Conservation (phyloP, 1,140 invertebrate genomes). For the Scaptodrosophila lebanonensis region DNA sequence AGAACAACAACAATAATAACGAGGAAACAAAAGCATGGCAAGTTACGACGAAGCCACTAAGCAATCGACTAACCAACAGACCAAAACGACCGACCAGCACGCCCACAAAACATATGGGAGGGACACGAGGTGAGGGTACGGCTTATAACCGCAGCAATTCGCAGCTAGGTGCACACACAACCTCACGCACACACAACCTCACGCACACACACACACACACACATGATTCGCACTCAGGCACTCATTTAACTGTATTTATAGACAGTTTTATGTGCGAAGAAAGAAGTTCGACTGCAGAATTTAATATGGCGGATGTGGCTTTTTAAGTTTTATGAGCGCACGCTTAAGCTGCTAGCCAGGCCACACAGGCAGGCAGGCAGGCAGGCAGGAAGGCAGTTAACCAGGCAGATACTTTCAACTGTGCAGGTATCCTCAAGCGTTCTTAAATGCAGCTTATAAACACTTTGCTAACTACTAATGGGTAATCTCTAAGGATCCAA, state of each 20-base stretch:
- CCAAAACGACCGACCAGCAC: conserved; percentile 12
- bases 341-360: conserved; percentile 13
- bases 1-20: too few species aligned
- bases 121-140: too few species aligned
- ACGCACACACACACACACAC: neutral
- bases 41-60: too few species aligned
- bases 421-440: too few species aligned
- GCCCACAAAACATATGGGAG: conserved; percentile 14
- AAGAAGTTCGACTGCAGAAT: conserved; percentile 17
- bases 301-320: conserved; percentile 57
- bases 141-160: conserved; percentile 44
- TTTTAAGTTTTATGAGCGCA: conserved; percentile 44
- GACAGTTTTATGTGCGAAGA: conserved; percentile 40
- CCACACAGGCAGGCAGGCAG: neutral
- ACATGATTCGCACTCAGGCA: conserved; percentile 15
- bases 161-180: conserved; percentile 27
- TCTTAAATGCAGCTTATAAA: too few species aligned
- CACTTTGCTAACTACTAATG: too few species aligned
- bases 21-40: neutral
- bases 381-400: neutral
- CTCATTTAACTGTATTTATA: conserved; percentile 57
- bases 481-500: too few species aligned
- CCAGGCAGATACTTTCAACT: too few species aligned
- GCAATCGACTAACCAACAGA: too few species aligned
- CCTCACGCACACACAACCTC: conserved; percentile 11